Conservation (phyloP, 2,888 invertebrate species). For the Scaptomyza flava region DNA sequence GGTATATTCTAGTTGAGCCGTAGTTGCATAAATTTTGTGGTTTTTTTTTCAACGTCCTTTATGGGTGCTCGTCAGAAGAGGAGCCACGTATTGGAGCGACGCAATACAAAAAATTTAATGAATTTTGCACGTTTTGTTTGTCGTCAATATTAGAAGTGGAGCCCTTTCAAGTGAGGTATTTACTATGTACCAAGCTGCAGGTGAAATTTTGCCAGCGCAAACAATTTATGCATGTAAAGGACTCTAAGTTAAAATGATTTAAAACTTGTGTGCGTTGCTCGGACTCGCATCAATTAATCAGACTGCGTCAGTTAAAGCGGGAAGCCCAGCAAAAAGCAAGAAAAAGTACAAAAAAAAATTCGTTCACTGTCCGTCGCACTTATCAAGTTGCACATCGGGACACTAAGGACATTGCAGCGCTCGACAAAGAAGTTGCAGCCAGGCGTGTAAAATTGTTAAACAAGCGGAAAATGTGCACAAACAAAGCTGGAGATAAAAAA, state of each 20-base stretch:
- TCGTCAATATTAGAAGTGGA: conserved; percentile 35
- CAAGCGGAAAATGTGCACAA: conserved; percentile 63
- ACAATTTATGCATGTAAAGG: not conserved
- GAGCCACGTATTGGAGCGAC: not conserved
- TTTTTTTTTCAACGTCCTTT: not conserved
- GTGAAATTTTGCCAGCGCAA: not conserved
- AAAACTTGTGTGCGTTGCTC: not conserved
- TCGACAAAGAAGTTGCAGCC: conserved; percentile 58
- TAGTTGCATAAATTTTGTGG: not conserved
- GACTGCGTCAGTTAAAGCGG: conserved; percentile 10
- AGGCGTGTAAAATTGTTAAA: conserved; percentile 68
- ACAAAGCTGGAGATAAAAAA: conserved; percentile 50
- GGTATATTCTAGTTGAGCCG: conserved; percentile 13
- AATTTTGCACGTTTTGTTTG: conserved; percentile 53
- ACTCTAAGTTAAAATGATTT: conserved; percentile 7
- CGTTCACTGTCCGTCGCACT: conserved; percentile 29
- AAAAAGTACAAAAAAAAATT: conserved; percentile 16
- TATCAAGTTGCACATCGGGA: conserved; percentile 31
- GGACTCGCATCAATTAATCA: conserved; percentile 51
- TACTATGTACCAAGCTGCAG: conserved; percentile 4
- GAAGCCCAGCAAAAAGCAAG: conserved; percentile 1
- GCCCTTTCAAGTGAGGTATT: not conserved
- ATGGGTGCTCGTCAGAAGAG: conserved; percentile 20
- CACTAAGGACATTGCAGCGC: conserved; percentile 58
- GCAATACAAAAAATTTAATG: not conserved